A percentile compares a stretch with the other conserved stretches of the same genome.
Evolutionary conservation across 2,888 invertebrate species (phyloP).

Genomic region (Apantesis nais): DNA sequence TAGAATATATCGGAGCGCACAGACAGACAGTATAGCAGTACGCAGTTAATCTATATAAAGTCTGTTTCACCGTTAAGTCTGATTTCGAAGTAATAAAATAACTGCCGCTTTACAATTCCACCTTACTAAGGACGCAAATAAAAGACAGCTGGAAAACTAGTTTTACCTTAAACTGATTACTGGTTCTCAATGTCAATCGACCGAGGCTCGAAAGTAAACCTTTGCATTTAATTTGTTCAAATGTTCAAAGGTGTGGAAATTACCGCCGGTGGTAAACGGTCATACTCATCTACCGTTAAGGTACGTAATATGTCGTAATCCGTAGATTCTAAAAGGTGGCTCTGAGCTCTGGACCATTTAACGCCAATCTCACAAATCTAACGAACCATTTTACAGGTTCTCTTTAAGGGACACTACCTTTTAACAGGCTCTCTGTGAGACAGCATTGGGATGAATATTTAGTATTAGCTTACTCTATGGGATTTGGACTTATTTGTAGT

Average conservation of each 20-base stretch:
- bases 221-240: neutral
- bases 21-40: too few species aligned
- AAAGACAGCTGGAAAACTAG: neutral
- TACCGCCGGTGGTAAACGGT: neutral
- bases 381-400: constrained; percentile 10
- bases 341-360: neutral
- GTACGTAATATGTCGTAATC: constrained; percentile 3
- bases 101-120: too few species aligned
- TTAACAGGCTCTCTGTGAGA: constrained; percentile 1
- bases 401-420: constrained; percentile 6
- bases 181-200: neutral
- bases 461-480: neutral
- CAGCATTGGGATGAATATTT: neutral
- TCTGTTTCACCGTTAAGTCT: too few species aligned
- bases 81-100: too few species aligned
- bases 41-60: too few species aligned
- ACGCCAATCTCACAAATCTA: constrained; percentile 6
- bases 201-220: neutral
- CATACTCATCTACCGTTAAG: neutral
- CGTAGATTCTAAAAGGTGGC: neutral
- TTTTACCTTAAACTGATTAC: neutral
- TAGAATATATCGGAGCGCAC: too few species aligned
- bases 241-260: neutral
- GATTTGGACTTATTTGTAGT: neutral
- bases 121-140: neutral